Evolutionary conservation across 2,888 invertebrate species (phyloP).

Genomic region (Zootermopsis nevadensis): DNA sequence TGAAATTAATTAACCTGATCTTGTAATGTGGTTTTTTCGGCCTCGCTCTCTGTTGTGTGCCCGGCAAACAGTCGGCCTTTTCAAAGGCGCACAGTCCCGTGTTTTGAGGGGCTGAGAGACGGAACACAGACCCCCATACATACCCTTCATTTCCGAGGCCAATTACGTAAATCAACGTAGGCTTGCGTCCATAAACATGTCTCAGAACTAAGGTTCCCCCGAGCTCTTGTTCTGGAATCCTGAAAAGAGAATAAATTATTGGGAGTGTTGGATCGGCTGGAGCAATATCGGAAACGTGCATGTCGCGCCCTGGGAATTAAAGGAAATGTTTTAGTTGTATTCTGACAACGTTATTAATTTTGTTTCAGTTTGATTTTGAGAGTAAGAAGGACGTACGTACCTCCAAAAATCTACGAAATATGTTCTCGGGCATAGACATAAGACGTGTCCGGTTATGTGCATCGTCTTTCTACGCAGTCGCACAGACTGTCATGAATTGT

Average conservation of each 20-base stretch:
- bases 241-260: no score
- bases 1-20: constrained; percentile 23
- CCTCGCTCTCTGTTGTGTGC: background rate
- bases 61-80: background rate
- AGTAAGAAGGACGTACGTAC: background rate
- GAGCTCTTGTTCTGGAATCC: background rate
- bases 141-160: constrained; percentile 42
- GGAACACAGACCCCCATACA: background rate
- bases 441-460: no score
- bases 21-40: constrained; percentile 13
- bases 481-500: no score
- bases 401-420: background rate
- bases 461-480: no score
- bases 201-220: background rate
- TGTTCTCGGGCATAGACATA: no score
- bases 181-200: constrained; percentile 29
- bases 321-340: background rate
- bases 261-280: background rate
- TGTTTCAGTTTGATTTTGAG: background rate
- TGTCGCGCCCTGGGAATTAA: background rate
- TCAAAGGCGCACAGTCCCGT: constrained; percentile 12
- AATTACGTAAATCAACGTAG: constrained; percentile 49
- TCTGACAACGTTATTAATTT: constrained; percentile 1
- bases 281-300: background rate
- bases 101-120: background rate